These are phyloP conservation scores for Crotalus helleri DNA, from an alignment of 2,113 vertebrate species.

Conservation along the genomic window DNA sequence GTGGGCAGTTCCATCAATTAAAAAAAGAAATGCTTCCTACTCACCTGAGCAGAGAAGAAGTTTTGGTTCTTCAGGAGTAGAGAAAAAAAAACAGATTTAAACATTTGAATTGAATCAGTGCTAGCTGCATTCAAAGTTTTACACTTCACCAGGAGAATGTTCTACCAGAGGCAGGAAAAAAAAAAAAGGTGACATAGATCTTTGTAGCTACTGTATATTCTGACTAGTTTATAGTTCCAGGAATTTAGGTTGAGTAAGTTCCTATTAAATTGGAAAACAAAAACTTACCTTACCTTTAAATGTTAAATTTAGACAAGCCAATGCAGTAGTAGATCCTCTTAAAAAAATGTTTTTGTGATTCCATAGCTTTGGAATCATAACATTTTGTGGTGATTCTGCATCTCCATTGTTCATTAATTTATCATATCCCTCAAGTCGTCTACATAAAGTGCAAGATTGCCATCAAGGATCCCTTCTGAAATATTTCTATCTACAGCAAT, in stretches of 20 bases:
- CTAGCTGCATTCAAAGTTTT: not conserved
- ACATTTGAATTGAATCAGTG: not conserved
- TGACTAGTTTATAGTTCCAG: not conserved
- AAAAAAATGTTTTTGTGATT: not conserved
- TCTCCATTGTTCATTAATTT: not conserved
- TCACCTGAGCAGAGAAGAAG: not conserved
- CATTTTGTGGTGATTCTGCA: not conserved
- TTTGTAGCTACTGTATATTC: not conserved
- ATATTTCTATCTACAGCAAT: not conserved
- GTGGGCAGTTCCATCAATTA: not conserved
- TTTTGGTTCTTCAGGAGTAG: not conserved
- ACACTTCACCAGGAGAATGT: not conserved
- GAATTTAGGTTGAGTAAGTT: not conserved
- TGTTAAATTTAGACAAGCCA: not conserved
- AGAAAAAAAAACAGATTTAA: not conserved
- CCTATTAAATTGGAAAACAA: not conserved
- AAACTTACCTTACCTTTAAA: not conserved
- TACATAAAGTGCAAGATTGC: not conserved
- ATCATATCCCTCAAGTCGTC: not conserved
- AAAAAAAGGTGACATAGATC: not conserved
- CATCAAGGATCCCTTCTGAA: not conserved
- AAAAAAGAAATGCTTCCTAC: not conserved
- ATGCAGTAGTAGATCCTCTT: not conserved
- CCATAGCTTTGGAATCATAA: not conserved
- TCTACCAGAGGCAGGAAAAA: not conserved